Conservation (phyloP, 2,888 invertebrate species). For the Dimorphilus gyrociliatus region DNA sequence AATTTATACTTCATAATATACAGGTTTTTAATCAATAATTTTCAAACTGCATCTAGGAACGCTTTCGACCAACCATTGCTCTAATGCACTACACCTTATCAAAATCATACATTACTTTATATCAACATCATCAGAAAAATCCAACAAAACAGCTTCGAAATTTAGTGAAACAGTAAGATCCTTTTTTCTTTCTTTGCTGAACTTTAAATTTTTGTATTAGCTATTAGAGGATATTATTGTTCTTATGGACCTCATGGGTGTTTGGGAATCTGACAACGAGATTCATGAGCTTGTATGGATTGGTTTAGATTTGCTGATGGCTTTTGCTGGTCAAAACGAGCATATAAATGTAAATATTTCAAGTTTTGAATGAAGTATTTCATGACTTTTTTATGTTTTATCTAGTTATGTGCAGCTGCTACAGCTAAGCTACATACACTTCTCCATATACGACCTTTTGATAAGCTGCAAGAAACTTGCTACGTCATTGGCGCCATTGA, state of each 20-base stretch:
- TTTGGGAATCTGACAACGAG: conserved; percentile 44
- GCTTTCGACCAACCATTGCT: too few relatives aligned
- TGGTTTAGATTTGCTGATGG: conserved; percentile 31
- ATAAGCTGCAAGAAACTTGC: conserved; percentile 44
- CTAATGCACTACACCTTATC: too few relatives aligned
- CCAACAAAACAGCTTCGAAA: too few relatives aligned
- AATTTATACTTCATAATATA: too few relatives aligned
- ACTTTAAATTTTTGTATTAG: conserved; percentile 35
- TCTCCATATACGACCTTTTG: conserved; percentile 44
- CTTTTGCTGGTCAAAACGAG: conserved; percentile 24
- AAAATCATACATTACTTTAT: too few relatives aligned
- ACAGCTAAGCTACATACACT: conserved; percentile 47
- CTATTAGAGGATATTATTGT: conserved; percentile 45
- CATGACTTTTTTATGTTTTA: conserved; percentile 4
- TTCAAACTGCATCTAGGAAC: too few relatives aligned
- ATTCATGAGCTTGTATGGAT: conserved; percentile 47
- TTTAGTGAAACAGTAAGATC: too few relatives aligned
- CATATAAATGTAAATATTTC: conserved; percentile 21
- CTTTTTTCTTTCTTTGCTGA: neutral
- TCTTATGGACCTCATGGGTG: conserved; percentile 43
- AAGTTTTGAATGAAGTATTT: neutral
- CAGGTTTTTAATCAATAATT: too few relatives aligned
- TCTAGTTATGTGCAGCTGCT: conserved; percentile 47
- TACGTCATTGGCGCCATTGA: conserved; percentile 38
- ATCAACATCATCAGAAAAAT: too few relatives aligned